phyloP scores from a whole-genome alignment of 2,888 invertebrate genomes.

The Lepeophtheirus nordmannii region DNA sequence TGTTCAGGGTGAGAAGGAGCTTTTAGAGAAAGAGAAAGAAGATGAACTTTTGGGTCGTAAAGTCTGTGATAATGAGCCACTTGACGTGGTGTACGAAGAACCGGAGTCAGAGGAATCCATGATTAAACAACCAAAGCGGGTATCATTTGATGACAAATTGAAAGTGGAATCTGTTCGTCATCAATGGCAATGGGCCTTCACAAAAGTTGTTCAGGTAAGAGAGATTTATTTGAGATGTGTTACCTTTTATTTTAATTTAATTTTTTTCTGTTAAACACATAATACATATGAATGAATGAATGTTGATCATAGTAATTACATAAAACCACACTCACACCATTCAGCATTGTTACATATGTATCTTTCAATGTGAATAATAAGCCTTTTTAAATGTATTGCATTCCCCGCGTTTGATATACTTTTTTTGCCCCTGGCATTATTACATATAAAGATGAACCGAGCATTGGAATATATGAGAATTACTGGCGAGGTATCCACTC shows the following conservation, averaged over 20 bases:
- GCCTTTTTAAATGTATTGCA: background rate
- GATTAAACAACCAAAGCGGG: background rate
- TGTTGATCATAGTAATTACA: background rate
- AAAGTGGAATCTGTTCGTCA: background rate
- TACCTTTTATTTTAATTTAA: background rate
- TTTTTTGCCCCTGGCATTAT: background rate
- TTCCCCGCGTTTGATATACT: background rate
- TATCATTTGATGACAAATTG: background rate
- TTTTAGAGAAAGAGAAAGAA: background rate
- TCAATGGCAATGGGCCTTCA: constrained; percentile 24
- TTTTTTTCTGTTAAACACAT: background rate
- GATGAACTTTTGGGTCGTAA: background rate
- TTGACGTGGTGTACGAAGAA: background rate
- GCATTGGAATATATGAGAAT: background rate
- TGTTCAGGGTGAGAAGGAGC: constrained; percentile 1
- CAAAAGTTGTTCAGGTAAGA: constrained; percentile 22
- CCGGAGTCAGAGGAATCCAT: background rate
- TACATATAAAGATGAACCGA: constrained; percentile 4
- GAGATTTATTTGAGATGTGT: background rate
- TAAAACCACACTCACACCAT: background rate
- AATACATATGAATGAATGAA: constrained; percentile 1
- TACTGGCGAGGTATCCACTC: background rate
- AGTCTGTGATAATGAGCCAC: constrained; percentile 2
- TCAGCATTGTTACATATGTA: too few species aligned
- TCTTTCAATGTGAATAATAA: too few species aligned